These are phyloP conservation scores for Pseudachorutes palmiensis DNA, from an alignment of 1,140 invertebrate species.

Conservation along the genomic window DNA sequence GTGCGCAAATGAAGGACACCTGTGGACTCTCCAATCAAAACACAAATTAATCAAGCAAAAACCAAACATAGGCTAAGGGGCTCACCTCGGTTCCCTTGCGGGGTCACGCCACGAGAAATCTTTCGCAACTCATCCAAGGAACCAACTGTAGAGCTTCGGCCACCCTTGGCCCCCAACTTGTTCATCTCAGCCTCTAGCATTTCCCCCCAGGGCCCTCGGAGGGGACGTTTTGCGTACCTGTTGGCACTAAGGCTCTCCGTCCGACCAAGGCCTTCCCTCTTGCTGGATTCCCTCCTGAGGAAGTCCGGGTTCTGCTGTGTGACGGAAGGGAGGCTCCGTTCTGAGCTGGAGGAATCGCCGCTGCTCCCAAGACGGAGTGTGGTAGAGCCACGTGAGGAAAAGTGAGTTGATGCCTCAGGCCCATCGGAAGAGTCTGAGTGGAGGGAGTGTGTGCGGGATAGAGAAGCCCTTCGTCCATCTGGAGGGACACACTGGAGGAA, in stretches of 20 bases:
- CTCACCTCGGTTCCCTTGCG: neutral
- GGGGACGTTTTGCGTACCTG: slow-evolving; percentile 62
- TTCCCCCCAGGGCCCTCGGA: slow-evolving; percentile 69
- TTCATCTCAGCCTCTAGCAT: slow-evolving; percentile 77
- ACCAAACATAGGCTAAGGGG: neutral
- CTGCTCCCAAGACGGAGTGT: slow-evolving; percentile 4
- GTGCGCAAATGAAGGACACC: slow-evolving; percentile 57
- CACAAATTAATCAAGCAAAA: too few relatives aligned
- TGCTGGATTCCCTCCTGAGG: neutral
- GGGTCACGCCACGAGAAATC: neutral
- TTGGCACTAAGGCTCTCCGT: neutral
- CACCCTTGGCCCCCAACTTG: slow-evolving; percentile 46
- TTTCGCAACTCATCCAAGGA: neutral
- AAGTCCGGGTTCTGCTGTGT: neutral
- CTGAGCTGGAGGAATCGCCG: neutral
- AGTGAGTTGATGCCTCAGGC: too few relatives aligned
- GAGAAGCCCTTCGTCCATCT: too few relatives aligned
- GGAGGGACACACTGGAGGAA: too few relatives aligned
- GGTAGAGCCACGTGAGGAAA: neutral
- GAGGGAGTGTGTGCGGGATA: too few relatives aligned
- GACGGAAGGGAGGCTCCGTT: neutral
- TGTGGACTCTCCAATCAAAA: neutral
- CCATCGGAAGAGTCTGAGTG: too few relatives aligned
- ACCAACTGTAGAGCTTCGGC: too few relatives aligned
- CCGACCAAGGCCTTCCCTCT: neutral